phyloP scores from a whole-genome alignment of 1,140 invertebrate genomes.

The Danaus plexippus region DNA sequence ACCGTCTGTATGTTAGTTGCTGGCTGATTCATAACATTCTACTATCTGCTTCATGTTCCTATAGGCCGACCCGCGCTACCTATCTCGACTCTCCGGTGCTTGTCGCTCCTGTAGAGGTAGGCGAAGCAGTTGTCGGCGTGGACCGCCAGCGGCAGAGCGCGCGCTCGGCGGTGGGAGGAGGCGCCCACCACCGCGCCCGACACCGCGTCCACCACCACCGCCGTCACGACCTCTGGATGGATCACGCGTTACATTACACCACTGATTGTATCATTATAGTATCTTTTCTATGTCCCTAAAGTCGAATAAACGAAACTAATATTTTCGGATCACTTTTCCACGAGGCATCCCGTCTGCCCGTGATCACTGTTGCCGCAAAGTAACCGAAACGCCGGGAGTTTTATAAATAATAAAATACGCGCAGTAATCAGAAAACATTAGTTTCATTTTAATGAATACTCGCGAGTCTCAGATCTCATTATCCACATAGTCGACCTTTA shows the following conservation, averaged over 20 bases:
- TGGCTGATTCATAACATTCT: too few relatives aligned
- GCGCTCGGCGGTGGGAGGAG: slow-evolving; percentile 83
- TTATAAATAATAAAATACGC: too few relatives aligned
- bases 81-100: slow-evolving; percentile 91
- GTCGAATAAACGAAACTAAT: too few relatives aligned
- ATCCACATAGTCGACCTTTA: slow-evolving; percentile 80
- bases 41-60: not conserved
- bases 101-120: slow-evolving; percentile 96
- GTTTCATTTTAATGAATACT: too few relatives aligned
- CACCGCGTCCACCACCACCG: slow-evolving; percentile 93
- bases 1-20: too few relatives aligned
- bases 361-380: too few relatives aligned
- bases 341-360: too few relatives aligned
- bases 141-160: slow-evolving; percentile 88
- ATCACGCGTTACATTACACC: not conserved
- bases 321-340: too few relatives aligned
- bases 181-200: slow-evolving; percentile 85
- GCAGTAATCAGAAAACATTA: too few relatives aligned
- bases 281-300: too few relatives aligned
- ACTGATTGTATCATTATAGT: too few relatives aligned
- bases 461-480: slow-evolving; percentile 12
- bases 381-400: too few relatives aligned
- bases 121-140: slow-evolving; percentile 98
- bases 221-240: slow-evolving; percentile 77
- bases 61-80: slow-evolving; percentile 38